Evolutionary conservation across 2,797 vertebrate genomes (phyloP).

Genomic region (Pipistrellus pipistrellus): DNA sequence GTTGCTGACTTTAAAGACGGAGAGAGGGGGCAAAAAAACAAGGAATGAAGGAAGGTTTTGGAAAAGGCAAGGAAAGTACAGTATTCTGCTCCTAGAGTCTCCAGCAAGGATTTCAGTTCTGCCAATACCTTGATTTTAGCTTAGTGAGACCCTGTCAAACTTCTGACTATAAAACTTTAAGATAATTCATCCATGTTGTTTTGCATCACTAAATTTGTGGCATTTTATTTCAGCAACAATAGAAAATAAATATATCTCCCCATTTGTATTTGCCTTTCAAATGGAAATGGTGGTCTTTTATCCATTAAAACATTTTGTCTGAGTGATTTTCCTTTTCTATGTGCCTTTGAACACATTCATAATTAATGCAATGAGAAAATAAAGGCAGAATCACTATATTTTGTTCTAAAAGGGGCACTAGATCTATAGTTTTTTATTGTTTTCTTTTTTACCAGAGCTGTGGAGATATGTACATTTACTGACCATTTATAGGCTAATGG

Average conservation of each 20-base stretch:
- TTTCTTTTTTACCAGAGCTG: neutral
- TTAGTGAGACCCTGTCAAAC: neutral
- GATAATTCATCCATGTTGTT: neutral
- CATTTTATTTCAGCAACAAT: neutral
- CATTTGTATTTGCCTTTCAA: slow-evolving; percentile 56
- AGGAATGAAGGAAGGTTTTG: neutral
- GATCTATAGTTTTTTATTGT: neutral
- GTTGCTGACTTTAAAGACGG: slow-evolving; percentile 6
- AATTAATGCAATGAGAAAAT: slow-evolving; percentile 30
- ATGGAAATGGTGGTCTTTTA: slow-evolving; percentile 9
- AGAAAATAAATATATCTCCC: neutral
- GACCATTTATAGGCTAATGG: neutral
- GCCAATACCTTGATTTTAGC: slow-evolving; percentile 28
- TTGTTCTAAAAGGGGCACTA: neutral
- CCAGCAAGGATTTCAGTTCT: neutral
- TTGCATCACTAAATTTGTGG: neutral
- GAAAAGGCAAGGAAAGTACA: neutral
- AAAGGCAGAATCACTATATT: neutral
- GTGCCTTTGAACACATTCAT: slow-evolving; percentile 55
- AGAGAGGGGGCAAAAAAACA: neutral
- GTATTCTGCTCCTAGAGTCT: neutral
- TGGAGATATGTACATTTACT: neutral
- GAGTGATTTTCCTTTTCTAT: slow-evolving; percentile 5
- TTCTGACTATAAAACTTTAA: slow-evolving; percentile 30
- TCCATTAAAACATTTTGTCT: neutral